Base-by-base conservation (phyloP, 2,797 vertebrate species). In the Ataeniobius toweri region DNA sequence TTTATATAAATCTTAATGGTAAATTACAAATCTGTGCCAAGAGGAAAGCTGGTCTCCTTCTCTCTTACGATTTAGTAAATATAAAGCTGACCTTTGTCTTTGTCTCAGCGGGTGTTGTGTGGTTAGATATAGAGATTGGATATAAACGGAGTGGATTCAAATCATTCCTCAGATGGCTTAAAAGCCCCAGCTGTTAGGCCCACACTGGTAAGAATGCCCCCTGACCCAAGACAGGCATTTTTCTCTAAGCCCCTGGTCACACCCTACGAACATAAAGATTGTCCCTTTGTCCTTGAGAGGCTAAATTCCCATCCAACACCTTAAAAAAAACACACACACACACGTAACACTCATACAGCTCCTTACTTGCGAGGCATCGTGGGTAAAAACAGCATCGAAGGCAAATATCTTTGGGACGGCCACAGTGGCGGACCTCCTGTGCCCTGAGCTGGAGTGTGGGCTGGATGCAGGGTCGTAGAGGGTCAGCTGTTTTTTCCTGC, bases 401-500 rank as follows among this genome's bases (percentile, higher is more conserved):
- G 97, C 97, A 76, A 99, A 99, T 96, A 98, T 98, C 96, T 96
- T 98, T 85, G 97, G 98, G 83, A 97, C 96, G 0, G 94, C 93
- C 77, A 96, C 92, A 2, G 97, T 94, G 79, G 93, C 94, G 0
- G 96, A 95, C 77, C 96, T 96, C 80, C 97, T 94, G 90, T 97
- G 97, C 74, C 94, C 96, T 58, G 94, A 90, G 74, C 89, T 93
- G 84, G 96, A 95, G 68, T 96, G 96, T 0, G 96, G 92, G 71
- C 94, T 96, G 0, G 95, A 80, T 0, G 95, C 95, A 0, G 97
- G 97, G 91, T 99, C 98, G 0, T 97, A 97, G 41, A 99, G 96
- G 0, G 97, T 98, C 91, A 99, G 96, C 92, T 99, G 98, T 86
- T 99, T 99, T 95, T 97, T 99, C 80, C 97, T 96, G 22, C 96